These are phyloP conservation scores for Ascidia mentula DNA, from an alignment of 23 tunicate genomes.

Conservation along the genomic window DNA sequence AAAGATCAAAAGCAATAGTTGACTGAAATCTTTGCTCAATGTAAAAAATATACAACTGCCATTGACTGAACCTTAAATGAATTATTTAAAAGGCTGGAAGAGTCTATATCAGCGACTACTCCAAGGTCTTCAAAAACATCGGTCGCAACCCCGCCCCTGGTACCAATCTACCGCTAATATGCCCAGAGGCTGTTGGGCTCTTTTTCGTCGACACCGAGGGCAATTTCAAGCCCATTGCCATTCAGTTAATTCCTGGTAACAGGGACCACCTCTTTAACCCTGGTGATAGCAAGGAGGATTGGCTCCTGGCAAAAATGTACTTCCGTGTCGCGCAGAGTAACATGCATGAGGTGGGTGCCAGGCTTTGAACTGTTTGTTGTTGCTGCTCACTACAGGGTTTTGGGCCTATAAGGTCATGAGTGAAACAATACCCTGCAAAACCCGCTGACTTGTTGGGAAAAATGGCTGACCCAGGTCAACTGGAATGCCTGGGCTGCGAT, in stretches of 20 bases:
- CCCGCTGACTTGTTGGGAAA: no score
- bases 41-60: no score
- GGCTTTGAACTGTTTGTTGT: background rate
- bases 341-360: conserved; percentile 15
- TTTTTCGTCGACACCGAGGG: conserved; percentile 29
- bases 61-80: no score
- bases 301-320: conserved; percentile 76
- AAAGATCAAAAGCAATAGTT: background rate
- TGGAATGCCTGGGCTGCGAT: no score
- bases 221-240: conserved; percentile 61
- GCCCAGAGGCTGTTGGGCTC: conserved; percentile 44
- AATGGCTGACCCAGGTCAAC: no score
- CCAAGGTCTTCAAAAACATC: conserved; percentile 4
- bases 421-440: no score
- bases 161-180: background rate
- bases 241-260: conserved; percentile 55
- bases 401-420: no score
- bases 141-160: background rate
- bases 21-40: no score
- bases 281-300: conserved; percentile 38
- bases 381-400: no score
- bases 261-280: conserved; percentile 50
- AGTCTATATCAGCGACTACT: conserved; percentile 33
- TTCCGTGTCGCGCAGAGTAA: conserved; percentile 29
- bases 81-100: conserved; percentile 33